Conservation (phyloP, 2,888 invertebrate genomes). For the Papilio gigon region DNA sequence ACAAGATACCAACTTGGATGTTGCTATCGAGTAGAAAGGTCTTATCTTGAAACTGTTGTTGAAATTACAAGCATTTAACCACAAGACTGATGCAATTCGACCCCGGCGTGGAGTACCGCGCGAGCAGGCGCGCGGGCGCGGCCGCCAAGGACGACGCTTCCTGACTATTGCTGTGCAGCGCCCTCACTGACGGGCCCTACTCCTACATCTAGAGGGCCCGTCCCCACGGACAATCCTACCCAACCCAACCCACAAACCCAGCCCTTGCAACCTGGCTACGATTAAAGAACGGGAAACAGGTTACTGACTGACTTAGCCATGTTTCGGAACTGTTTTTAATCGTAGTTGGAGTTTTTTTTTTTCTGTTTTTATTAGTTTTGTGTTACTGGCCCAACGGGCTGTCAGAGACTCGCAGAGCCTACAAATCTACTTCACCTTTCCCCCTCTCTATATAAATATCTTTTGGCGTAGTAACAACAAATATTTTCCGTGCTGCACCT, state of each 20-base stretch:
- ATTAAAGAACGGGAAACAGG: background rate
- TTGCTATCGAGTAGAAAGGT: background rate
- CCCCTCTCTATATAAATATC: background rate
- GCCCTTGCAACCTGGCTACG: constrained; percentile 53
- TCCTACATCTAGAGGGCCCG: constrained; percentile 88
- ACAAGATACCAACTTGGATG: background rate
- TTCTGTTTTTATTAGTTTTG: constrained; percentile 13
- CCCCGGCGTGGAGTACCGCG: constrained; percentile 98
- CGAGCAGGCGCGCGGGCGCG: constrained; percentile 85
- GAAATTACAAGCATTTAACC: background rate
- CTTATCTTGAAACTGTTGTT: background rate
- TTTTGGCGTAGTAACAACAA: constrained; percentile 9
- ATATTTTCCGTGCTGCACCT: constrained; percentile 17
- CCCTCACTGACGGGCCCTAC: constrained; percentile 99
- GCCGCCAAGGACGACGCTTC: constrained; percentile 94
- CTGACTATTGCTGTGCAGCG: constrained; percentile 99
- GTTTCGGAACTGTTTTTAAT: background rate
- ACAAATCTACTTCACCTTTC: background rate
- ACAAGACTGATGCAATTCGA: constrained; percentile 99
- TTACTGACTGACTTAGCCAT: background rate
- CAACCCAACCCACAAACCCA: constrained; percentile 52
- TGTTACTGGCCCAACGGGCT: background rate
- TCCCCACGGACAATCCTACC: constrained; percentile 47
- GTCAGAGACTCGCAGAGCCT: constrained; percentile 16
- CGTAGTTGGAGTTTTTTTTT: constrained; percentile 29